phyloP scores from a whole-genome alignment of 2,888 invertebrate species.

The Callosobruchus maculatus region DNA sequence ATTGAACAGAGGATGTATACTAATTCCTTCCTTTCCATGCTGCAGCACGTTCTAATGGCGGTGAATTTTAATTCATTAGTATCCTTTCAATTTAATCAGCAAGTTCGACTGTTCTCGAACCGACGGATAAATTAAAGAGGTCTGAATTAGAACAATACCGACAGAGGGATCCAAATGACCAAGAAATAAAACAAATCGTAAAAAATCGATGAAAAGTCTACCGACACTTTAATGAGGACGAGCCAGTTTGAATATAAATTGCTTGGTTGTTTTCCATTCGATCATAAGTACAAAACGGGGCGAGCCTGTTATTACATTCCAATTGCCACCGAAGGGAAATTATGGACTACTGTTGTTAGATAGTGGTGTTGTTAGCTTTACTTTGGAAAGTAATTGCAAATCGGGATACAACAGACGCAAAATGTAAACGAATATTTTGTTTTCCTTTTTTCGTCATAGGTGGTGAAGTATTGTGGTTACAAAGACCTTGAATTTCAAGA shows the following conservation, averaged over 20 bases:
- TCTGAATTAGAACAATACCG: conserved; percentile 20
- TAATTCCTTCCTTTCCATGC: background rate
- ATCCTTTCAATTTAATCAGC: conserved; percentile 1
- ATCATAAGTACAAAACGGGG: background rate
- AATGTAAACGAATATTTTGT: too few relatives aligned
- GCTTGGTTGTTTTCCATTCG: background rate
- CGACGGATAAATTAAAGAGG: conserved; percentile 10
- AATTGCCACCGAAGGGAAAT: background rate
- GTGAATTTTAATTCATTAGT: conserved; percentile 1
- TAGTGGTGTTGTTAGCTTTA: background rate
- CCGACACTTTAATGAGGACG: background rate
- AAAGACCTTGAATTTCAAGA: too few relatives aligned
- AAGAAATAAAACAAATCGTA: background rate
- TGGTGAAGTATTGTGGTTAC: too few relatives aligned
- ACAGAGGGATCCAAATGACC: conserved; percentile 15
- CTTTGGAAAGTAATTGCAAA: background rate
- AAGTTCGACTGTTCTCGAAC: conserved; percentile 1
- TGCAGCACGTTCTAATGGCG: background rate
- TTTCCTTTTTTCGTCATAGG: too few relatives aligned
- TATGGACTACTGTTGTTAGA: conserved; percentile 11
- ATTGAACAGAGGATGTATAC: background rate
- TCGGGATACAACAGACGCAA: too few relatives aligned
- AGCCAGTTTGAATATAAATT: background rate
- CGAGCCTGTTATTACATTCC: background rate
- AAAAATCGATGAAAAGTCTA: background rate